These are phyloP conservation scores for Liolophura sinensis DNA, from an alignment of 1,140 invertebrate genomes.

Conservation along the genomic window DNA sequence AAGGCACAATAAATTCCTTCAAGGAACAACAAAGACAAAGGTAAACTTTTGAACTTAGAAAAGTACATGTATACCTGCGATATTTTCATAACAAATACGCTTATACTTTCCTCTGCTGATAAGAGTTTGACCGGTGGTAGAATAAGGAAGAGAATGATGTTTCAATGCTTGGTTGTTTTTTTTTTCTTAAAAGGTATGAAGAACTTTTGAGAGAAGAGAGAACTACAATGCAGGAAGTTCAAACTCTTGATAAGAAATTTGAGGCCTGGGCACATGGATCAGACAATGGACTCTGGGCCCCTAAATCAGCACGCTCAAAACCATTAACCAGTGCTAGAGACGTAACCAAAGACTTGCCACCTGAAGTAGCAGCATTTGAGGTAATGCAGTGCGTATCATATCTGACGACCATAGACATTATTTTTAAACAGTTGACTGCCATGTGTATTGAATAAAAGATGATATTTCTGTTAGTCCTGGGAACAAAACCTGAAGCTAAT, in stretches of 20 bases:
- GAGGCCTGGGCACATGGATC: slow-evolving; percentile 45
- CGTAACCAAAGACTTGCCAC: slow-evolving; percentile 51
- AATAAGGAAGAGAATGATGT: too few species aligned
- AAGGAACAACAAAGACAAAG: slow-evolving; percentile 51
- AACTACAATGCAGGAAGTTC: slow-evolving; percentile 43
- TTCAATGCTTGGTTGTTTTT: neutral
- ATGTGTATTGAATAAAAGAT: too few species aligned
- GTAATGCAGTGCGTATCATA: slow-evolving; percentile 20
- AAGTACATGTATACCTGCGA: too few species aligned
- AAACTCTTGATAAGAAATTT: slow-evolving; percentile 53
- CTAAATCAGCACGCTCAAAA: slow-evolving; percentile 15
- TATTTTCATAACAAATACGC: too few species aligned
- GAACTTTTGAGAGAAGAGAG: slow-evolving; percentile 50
- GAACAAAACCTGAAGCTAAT: too few species aligned
- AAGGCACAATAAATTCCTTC: slow-evolving; percentile 48
- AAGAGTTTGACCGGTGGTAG: too few species aligned
- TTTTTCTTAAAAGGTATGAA: slow-evolving; percentile 43
- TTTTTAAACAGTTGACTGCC: too few species aligned
- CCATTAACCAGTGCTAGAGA: slow-evolving; percentile 40
- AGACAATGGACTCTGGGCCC: slow-evolving; percentile 1
- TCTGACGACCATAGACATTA: too few species aligned
- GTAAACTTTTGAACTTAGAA: slow-evolving; percentile 37
- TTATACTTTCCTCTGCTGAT: too few species aligned
- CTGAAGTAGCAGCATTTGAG: slow-evolving; percentile 56
- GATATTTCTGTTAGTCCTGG: too few species aligned